A percentile compares a stretch with the other conserved stretches of the same genome.
Conservation (phyloP, 1,140 invertebrate species). For the Drosophila littoralis region DNA sequence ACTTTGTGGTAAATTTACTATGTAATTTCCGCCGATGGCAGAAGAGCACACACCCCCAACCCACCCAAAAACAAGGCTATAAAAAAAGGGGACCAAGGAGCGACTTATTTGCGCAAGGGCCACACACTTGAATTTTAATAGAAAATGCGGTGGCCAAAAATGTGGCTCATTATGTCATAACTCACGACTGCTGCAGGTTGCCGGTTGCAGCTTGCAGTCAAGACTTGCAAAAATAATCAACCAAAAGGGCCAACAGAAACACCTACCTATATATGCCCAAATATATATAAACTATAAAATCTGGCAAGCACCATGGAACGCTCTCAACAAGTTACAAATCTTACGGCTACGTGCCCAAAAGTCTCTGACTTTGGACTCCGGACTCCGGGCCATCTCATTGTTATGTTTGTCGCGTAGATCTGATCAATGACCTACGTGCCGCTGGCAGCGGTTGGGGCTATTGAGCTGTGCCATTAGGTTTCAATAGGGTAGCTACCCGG, state of each 20-base stretch:
- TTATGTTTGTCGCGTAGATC: conserved; percentile 81
- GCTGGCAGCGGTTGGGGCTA: conserved; percentile 31
- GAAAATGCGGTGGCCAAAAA: conserved; percentile 46
- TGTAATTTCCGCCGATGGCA: conserved; percentile 40
- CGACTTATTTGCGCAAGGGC: conserved; percentile 31
- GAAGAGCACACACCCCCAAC: neutral
- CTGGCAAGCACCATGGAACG: conserved; percentile 32
- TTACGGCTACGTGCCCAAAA: conserved; percentile 61
- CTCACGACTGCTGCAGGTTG: conserved; percentile 47
- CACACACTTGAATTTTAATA: conserved; percentile 77
- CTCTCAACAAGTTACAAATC: conserved; percentile 79
- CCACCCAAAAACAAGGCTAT: neutral
- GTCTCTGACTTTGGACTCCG: conserved; percentile 11
- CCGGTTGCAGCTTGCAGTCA: conserved; percentile 39
- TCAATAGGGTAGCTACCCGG: conserved; percentile 54
- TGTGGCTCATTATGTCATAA: conserved; percentile 64
- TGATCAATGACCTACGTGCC: conserved; percentile 80
- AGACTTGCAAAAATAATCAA: conserved; percentile 66
- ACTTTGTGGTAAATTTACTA: conserved; percentile 54
- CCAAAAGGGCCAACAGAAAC: conserved; percentile 9
- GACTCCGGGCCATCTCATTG: conserved; percentile 44
- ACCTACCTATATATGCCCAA: neutral
- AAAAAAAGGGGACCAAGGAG: neutral
- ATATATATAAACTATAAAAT: conserved; percentile 22
- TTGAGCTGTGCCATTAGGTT: conserved; percentile 71